Conservation (phyloP, 2,113 vertebrate genomes). For the Grantiella picta region DNA sequence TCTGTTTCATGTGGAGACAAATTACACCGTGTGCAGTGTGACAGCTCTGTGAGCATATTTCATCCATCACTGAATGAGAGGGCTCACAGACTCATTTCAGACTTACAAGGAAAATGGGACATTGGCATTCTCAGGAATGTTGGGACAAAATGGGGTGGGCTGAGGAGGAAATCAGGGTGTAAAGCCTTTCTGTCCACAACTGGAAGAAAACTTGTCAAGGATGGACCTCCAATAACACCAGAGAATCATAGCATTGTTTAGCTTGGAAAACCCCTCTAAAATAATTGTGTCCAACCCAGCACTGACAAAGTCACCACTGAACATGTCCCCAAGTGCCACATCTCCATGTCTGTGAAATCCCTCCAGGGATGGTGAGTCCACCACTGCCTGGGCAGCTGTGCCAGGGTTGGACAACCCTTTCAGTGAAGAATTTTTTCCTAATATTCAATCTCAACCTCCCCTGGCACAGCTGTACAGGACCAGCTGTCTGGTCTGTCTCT, state of each 20-base stretch:
- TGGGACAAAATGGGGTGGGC: background rate
- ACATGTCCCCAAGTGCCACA: background rate
- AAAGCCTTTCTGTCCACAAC: background rate
- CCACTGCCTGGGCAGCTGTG: background rate
- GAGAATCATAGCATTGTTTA: background rate
- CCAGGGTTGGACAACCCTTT: background rate
- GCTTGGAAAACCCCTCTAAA: background rate
- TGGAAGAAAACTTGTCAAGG: background rate
- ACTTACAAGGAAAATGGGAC: background rate
- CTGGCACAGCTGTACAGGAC: background rate
- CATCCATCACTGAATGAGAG: background rate
- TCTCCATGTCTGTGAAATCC: background rate
- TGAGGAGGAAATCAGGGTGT: background rate
- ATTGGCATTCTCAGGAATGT: background rate
- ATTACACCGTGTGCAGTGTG: slow-evolving; percentile 6
- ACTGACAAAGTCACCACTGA: background rate
- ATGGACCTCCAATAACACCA: background rate
- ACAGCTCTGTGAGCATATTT: slow-evolving; percentile 26
- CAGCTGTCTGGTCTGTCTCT: background rate
- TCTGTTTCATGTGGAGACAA: background rate
- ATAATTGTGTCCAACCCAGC: background rate
- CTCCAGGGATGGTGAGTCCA: background rate
- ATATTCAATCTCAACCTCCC: background rate
- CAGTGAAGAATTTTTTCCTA: background rate
- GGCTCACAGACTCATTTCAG: background rate